A percentile compares a stretch with the other conserved stretches of the same genome.
These are phyloP conservation scores for Cuniculus paca DNA, from an alignment of 2,797 vertebrate species.

Conservation along the genomic window DNA sequence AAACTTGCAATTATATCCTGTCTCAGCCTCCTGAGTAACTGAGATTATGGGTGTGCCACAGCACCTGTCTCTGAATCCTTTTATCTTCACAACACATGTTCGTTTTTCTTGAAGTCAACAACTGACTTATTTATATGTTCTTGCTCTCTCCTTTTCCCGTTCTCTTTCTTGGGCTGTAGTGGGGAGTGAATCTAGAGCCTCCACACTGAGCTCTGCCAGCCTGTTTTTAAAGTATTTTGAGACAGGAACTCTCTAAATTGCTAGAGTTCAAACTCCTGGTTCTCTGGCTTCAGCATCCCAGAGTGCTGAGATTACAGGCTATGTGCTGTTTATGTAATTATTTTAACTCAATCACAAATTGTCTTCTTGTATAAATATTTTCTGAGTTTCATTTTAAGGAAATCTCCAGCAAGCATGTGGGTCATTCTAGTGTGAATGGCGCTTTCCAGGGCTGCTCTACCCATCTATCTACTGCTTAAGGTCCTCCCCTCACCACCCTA, in stretches of 20 bases:
- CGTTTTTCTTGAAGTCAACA: not conserved
- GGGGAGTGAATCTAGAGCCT: not conserved
- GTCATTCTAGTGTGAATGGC: not conserved
- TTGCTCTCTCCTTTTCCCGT: not conserved
- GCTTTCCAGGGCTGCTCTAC: not conserved
- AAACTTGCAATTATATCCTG: not conserved
- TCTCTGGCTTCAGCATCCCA: not conserved
- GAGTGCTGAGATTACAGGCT: not conserved
- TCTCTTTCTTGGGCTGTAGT: not conserved
- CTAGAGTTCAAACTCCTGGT: not conserved
- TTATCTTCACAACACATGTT: not conserved
- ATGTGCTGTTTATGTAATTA: not conserved
- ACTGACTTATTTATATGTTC: not conserved
- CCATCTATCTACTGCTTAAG: not conserved
- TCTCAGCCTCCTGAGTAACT: not conserved
- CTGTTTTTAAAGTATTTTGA: not conserved
- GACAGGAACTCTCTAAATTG: not conserved
- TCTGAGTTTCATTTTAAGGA: slow-evolving; percentile 13
- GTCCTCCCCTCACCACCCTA: not conserved
- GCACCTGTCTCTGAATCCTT: not conserved
- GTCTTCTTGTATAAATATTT: not conserved
- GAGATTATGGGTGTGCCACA: not conserved
- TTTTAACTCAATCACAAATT: not conserved
- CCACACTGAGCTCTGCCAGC: not conserved
- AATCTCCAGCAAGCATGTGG: not conserved